Conservation (phyloP, 2,113 vertebrate genomes). For the Acanthisitta chloris region DNA sequence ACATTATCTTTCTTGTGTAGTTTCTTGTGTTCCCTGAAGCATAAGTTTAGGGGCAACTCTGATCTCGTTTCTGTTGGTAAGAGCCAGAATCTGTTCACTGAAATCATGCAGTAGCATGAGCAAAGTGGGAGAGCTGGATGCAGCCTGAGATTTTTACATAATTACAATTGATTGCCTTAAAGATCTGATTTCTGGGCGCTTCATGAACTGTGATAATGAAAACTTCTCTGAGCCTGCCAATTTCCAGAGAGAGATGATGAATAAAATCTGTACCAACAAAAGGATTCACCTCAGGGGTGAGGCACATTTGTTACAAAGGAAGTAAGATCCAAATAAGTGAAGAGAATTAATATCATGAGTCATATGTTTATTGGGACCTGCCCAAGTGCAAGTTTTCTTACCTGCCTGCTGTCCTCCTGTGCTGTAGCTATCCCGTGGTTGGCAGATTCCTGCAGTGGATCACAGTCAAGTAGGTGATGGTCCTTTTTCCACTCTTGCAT, state of each 20-base stretch:
- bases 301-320: neutral
- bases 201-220: conserved; percentile 26
- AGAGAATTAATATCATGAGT: neutral
- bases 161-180: conserved; percentile 25
- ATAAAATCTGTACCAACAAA: conserved; percentile 28
- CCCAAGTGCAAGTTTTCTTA: neutral
- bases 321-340: neutral
- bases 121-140: neutral
- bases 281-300: neutral
- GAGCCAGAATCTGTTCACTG: neutral
- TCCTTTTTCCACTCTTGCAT: neutral
- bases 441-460: neutral
- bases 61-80: neutral
- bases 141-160: neutral
- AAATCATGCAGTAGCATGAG: neutral
- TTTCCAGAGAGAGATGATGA: neutral
- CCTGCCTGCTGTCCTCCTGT: neutral
- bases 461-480: neutral
- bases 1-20: conserved; percentile 66
- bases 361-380: neutral
- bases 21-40: conserved; percentile 47
- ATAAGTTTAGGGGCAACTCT: neutral
- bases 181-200: conserved; percentile 16
- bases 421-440: neutral
- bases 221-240: neutral